phyloP scores from a whole-genome alignment of 92 coral and sea anemone genomes.

The Meandrina meandrites region DNA sequence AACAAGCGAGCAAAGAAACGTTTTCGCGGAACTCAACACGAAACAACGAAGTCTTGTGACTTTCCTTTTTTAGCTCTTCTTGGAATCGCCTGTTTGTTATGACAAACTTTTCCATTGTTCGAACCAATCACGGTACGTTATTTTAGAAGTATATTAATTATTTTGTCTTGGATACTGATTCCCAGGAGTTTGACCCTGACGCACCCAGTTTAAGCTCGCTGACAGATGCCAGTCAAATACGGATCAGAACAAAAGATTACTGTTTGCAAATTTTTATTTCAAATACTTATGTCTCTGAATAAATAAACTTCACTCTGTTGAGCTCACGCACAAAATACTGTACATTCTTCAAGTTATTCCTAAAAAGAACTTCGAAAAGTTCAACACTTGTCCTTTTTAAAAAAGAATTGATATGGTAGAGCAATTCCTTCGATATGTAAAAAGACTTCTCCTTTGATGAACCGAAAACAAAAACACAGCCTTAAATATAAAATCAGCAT shows the following conservation, averaged over 20 bases:
- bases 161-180: too few species aligned
- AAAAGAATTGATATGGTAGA: too few species aligned
- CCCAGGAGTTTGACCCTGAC: background rate
- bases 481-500: background rate
- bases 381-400: too few species aligned
- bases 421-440: too few species aligned
- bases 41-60: background rate
- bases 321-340: background rate
- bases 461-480: background rate
- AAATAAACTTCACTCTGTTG: background rate
- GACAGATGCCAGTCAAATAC: background rate
- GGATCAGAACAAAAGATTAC: background rate
- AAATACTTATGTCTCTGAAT: background rate
- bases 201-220: background rate
- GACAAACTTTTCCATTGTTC: background rate
- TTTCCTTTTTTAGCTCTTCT: background rate
- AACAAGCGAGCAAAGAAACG: background rate
- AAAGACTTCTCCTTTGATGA: too few species aligned
- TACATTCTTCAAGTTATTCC: too few species aligned
- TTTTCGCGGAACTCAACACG: background rate
- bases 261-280: background rate
- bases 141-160: background rate
- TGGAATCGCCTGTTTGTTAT: background rate
- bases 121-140: background rate
- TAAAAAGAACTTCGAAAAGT: too few species aligned